phyloP scores from a whole-genome alignment of 2,888 invertebrate genomes.

The Stenotaenia linearis region DNA sequence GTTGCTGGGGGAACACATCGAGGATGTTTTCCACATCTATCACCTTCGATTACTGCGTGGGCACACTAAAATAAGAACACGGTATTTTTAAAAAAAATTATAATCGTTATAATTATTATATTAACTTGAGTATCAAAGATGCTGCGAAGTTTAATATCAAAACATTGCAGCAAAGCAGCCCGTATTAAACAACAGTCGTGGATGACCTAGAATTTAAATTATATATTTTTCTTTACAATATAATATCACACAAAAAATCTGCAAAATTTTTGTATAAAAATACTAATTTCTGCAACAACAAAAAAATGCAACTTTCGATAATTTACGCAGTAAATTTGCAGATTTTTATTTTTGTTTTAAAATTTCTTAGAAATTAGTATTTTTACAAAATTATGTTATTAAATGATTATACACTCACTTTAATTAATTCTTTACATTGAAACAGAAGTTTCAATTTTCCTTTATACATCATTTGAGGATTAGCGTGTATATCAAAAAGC shows the following conservation, averaged over 20 bases:
- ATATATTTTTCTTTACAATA: too few relatives aligned
- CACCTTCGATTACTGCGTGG: not conserved
- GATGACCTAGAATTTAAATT: not conserved
- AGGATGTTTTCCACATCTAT: not conserved
- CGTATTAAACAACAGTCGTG: not conserved
- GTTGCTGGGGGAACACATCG: not conserved
- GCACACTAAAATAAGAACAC: not conserved
- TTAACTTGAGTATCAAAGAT: not conserved
- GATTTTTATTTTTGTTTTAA: too few relatives aligned
- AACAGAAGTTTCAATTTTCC: not conserved
- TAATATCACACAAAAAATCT: too few relatives aligned
- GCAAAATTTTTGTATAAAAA: too few relatives aligned
- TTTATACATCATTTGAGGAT: not conserved
- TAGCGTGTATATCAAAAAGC: not conserved
- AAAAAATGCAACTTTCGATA: too few relatives aligned
- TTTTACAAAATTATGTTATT: too few relatives aligned
- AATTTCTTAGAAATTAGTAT: too few relatives aligned
- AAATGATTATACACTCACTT: not conserved
- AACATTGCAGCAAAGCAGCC: not conserved
- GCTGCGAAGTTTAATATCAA: not conserved
- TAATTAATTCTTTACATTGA: not conserved
- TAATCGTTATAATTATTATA: not conserved
- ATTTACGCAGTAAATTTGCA: too few relatives aligned
- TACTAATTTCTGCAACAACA: too few relatives aligned
- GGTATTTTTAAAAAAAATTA: not conserved